Base-by-base conservation (phyloP, 1,140 invertebrate genomes). In the Ericerus pela region DNA sequence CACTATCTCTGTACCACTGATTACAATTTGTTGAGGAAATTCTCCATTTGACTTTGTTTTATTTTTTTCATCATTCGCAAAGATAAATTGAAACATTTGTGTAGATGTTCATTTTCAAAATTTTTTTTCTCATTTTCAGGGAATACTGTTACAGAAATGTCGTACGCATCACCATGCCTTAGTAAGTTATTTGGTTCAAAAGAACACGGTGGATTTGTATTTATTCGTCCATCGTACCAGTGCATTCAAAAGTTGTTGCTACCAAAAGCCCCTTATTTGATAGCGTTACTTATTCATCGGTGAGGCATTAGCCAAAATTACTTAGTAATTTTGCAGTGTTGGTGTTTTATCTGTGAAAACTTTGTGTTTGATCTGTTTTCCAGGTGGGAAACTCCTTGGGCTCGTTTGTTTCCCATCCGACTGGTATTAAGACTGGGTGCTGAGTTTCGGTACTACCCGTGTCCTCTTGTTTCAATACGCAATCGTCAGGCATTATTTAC, bases 391-490 rank as follows among this genome's bases (percentile, higher is more conserved):
- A 81, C 82, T 20, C 85, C 85, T 1, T 89, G 87, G 87, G 86
- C 85, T 1, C 85, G 85, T 72, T 75, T 90, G 26, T 86, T 92
- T 66, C 85, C 85, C 14, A 69, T 90, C 10, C 72, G 85, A 16
- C 69, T 89, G 12, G 75, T 90, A 57, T 68, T 93, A 36, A 75
- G 88, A 53, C 69, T 93, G 22, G 89, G 88, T 5, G 85, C 87
- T 1, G 85, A 91, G 69, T 88, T 84, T 71, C 76, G 85, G 59
- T 90, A 88, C 67, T 93, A 92, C 72, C 89, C 89, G 1, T 86
- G 84, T 67, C 85, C 88, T 0, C 67, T 92, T 26, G 79, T 91
- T 24, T 88, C 86, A n/a, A 77, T 85, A 20, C 73, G 85, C 18
- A 76, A 82, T 64, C 68, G 89, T 14, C 83, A 87, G 56, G 80